Evolutionary conservation across 2,888 invertebrate genomes (phyloP).

Genomic region (Drosophila lutescens): DNA sequence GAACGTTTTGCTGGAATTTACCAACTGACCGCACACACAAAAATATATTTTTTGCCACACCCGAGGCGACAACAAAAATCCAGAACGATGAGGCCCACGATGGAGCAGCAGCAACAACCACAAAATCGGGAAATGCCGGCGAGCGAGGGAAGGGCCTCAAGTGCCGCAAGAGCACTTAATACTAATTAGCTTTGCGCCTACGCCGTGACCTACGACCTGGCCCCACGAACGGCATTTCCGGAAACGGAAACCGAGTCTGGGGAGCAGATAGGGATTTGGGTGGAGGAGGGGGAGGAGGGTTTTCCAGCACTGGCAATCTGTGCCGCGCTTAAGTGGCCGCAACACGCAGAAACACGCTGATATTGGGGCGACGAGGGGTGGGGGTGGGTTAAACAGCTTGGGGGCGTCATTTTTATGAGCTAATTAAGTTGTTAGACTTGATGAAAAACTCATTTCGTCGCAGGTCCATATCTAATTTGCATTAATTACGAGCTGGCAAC

Average conservation of each 20-base stretch:
- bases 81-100: slow-evolving; percentile 18
- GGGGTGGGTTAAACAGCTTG: slow-evolving; percentile 66
- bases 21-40: slow-evolving; percentile 79
- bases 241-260: slow-evolving; percentile 20
- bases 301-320: slow-evolving; percentile 60
- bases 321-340: slow-evolving; percentile 77
- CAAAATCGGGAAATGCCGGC: slow-evolving; percentile 14
- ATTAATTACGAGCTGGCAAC: slow-evolving; percentile 64
- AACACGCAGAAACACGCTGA: slow-evolving; percentile 60
- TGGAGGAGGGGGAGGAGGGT: neutral
- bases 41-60: slow-evolving; percentile 73
- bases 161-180: slow-evolving; percentile 79
- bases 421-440: slow-evolving; percentile 80
- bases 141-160: slow-evolving; percentile 57
- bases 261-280: neutral
- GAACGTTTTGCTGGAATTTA: slow-evolving; percentile 71
- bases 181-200: slow-evolving; percentile 81
- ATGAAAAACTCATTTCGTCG: slow-evolving; percentile 76
- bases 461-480: slow-evolving; percentile 74
- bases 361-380: neutral
- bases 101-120: slow-evolving; percentile 1
- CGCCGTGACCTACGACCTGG: slow-evolving; percentile 75
- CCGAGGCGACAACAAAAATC: slow-evolving; percentile 60
- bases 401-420: slow-evolving; percentile 78
- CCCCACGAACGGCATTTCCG: slow-evolving; percentile 52